Conservation (phyloP, 2,113 vertebrate genomes). For the Sylvia atricapilla region DNA sequence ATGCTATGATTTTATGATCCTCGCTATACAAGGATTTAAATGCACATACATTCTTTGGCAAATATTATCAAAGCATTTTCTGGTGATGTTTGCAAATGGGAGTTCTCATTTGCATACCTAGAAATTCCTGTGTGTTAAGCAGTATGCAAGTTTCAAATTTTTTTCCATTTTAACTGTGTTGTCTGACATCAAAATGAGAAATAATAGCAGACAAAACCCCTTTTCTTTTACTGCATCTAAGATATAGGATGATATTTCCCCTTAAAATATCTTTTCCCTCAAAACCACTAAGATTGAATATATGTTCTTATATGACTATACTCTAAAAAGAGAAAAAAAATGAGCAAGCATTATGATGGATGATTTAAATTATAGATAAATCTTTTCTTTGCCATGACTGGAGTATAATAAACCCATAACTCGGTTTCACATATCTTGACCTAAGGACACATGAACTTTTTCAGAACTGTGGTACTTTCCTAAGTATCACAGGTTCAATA, state of each 20-base stretch:
- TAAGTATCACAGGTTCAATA: not conserved
- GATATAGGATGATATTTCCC: not conserved
- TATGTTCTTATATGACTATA: not conserved
- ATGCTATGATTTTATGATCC: not conserved
- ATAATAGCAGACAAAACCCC: not conserved
- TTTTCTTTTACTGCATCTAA: not conserved
- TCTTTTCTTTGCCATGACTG: not conserved
- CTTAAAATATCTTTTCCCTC: not conserved
- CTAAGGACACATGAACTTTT: not conserved
- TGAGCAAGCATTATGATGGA: not conserved
- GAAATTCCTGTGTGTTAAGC: not conserved
- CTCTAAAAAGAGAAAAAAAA: not conserved
- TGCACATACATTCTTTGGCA: not conserved
- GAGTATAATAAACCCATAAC: not conserved
- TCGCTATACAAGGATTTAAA: not conserved
- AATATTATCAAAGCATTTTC: not conserved
- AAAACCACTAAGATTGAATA: not conserved
- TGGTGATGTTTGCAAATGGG: not conserved
- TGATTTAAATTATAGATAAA: not conserved
- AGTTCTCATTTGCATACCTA: not conserved
- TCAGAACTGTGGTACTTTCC: not conserved
- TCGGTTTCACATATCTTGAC: not conserved
- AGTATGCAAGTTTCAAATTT: not conserved
- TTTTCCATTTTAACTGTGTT: not conserved
- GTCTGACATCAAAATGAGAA: not conserved